A percentile compares a stretch with the other conserved stretches of the same genome.
Conservation (phyloP, 2,888 invertebrate species). For the Fragum fragum region DNA sequence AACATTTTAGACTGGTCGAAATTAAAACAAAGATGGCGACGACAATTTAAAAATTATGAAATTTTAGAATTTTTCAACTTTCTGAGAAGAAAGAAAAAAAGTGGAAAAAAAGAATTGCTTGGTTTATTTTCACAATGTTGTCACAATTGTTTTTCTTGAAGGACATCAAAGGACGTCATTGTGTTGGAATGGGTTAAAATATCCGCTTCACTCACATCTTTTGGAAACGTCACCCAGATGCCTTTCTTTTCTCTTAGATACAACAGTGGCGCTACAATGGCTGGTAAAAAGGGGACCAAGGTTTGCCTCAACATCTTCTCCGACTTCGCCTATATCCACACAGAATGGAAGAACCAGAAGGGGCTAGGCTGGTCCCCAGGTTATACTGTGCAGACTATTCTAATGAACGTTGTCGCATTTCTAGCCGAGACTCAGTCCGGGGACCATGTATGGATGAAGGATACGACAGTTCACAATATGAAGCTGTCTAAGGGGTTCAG, state of each 20-base stretch:
- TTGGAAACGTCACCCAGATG: too few species aligned
- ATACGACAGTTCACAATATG: constrained; percentile 67
- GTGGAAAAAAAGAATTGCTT: too few species aligned
- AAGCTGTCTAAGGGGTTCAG: constrained; percentile 74
- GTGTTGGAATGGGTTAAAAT: too few species aligned
- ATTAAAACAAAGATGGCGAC: too few species aligned
- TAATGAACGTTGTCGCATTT: constrained; percentile 81
- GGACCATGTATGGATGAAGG: constrained; percentile 67
- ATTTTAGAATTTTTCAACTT: too few species aligned
- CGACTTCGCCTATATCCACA: constrained; percentile 80
- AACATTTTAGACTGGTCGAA: too few species aligned
- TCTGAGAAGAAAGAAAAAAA: too few species aligned
- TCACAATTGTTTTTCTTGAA: too few species aligned
- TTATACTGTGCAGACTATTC: constrained; percentile 81
- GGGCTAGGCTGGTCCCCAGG: constrained; percentile 81
- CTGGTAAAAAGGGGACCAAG: constrained; percentile 80
- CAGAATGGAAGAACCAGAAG: constrained; percentile 82
- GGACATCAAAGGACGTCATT: too few species aligned
- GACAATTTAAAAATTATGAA: too few species aligned
- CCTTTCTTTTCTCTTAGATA: constrained; percentile 68
- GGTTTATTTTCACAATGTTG: too few species aligned
- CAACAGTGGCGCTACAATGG: constrained; percentile 80
- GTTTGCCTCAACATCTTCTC: constrained; percentile 82
- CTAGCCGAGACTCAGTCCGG: constrained; percentile 78
- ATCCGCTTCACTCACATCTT: too few species aligned